Conservation (phyloP, 1,140 invertebrate genomes). For the Drosophila subobscura region DNA sequence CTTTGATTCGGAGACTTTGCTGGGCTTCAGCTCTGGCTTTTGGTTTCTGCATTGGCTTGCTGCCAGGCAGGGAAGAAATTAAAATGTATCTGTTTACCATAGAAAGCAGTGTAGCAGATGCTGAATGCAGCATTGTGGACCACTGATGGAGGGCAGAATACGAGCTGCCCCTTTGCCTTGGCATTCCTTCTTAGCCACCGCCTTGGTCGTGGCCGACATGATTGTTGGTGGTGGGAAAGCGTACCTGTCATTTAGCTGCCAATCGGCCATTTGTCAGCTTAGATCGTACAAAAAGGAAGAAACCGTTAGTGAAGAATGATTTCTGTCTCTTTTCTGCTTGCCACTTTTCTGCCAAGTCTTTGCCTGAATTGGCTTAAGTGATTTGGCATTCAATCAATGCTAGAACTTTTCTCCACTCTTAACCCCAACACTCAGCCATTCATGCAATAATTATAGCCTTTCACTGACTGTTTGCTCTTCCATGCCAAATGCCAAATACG, state of each 20-base stretch:
- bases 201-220: constrained; percentile 10
- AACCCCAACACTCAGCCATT: constrained; percentile 12
- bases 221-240: constrained; percentile 48
- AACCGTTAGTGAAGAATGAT: too few species aligned
- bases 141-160: constrained; percentile 10
- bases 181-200: constrained; percentile 45
- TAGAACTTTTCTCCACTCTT: neutral
- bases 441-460: constrained; percentile 58
- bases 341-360: constrained; percentile 64
- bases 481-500: constrained; percentile 38
- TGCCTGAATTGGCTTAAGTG: constrained; percentile 74
- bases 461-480: constrained; percentile 55
- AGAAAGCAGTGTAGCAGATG: constrained; percentile 45
- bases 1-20: constrained; percentile 17
- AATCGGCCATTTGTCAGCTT: constrained; percentile 63
- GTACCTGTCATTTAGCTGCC: constrained; percentile 73
- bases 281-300: too few species aligned
- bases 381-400: constrained; percentile 74
- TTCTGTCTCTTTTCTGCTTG: too few species aligned
- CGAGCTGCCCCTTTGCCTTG: constrained; percentile 54
- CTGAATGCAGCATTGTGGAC: constrained; percentile 35
- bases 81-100: constrained; percentile 67
- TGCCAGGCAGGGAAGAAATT: constrained; percentile 65
- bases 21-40: constrained; percentile 20
- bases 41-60: constrained; percentile 47